Evolutionary conservation across 2,888 invertebrate species (phyloP).

Genomic region (Synergus itoensis): DNA sequence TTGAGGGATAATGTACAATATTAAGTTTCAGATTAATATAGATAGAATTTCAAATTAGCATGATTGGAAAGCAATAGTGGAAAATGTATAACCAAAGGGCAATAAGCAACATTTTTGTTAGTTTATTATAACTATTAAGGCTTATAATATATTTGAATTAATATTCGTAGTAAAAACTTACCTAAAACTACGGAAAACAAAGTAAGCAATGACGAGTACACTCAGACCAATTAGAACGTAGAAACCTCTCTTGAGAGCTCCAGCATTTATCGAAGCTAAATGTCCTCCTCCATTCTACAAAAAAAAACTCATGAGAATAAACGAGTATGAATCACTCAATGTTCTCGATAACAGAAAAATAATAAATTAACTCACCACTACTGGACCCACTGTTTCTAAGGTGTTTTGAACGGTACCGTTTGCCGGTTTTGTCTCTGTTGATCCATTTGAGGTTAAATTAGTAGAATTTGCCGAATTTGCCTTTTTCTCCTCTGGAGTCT

Average conservation of each 20-base stretch:
- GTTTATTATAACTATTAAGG: no score
- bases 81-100: no score
- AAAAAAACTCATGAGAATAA: not conserved
- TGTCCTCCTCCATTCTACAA: conserved; percentile 55
- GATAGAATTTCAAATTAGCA: not conserved
- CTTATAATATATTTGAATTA: no score
- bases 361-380: not conserved
- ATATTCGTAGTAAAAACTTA: conserved; percentile 47
- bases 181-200: conserved; percentile 73
- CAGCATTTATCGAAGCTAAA: conserved; percentile 65
- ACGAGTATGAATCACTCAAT: not conserved
- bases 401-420: not conserved
- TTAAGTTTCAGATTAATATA: not conserved
- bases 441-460: conserved; percentile 49
- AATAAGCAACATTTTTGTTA: no score
- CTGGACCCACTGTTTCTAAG: not conserved
- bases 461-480: conserved; percentile 34
- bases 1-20: not conserved
- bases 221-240: conserved; percentile 75
- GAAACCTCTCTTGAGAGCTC: conserved; percentile 74
- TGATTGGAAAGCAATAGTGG: not conserved
- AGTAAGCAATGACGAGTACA: conserved; percentile 71
- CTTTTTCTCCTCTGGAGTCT: conserved; percentile 27
- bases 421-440: not conserved
- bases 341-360: not conserved